Evolutionary conservation across 1,140 invertebrate genomes (phyloP).

Genomic region (Bactericera cockerelli): DNA sequence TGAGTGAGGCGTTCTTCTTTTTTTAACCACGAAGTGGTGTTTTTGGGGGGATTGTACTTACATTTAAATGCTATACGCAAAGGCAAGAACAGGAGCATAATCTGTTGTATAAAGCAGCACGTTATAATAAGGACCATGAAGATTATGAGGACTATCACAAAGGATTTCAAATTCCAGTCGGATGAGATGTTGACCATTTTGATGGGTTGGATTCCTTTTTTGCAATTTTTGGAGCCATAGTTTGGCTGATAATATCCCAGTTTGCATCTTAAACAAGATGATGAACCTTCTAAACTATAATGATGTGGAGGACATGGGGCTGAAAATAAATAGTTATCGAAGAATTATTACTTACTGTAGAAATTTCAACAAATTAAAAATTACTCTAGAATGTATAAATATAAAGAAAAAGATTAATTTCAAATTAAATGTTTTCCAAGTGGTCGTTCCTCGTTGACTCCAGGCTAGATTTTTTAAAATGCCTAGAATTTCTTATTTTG

Average conservation of each 20-base stretch:
- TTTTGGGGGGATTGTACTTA: too few relatives aligned
- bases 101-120: background rate
- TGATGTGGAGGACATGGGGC: background rate
- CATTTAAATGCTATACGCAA: background rate
- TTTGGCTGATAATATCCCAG: background rate
- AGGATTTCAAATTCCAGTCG: background rate
- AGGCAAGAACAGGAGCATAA: background rate
- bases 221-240: slow-evolving; percentile 4
- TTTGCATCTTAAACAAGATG: background rate
- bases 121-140: background rate
- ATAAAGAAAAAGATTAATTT: too few relatives aligned
- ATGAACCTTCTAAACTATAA: background rate
- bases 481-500: too few relatives aligned
- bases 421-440: too few relatives aligned
- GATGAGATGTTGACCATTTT: background rate
- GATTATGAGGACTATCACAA: background rate
- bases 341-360: too few relatives aligned
- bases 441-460: too few relatives aligned
- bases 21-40: too few relatives aligned
- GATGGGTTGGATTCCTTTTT: background rate
- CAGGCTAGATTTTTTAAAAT: too few relatives aligned
- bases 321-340: too few relatives aligned
- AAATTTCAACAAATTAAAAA: too few relatives aligned
- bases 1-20: too few relatives aligned
- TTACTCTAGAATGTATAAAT: too few relatives aligned